These are phyloP conservation scores for Pseudanteris insignis DNA, from an alignment of 2,888 invertebrate genomes.

Conservation along the genomic window DNA sequence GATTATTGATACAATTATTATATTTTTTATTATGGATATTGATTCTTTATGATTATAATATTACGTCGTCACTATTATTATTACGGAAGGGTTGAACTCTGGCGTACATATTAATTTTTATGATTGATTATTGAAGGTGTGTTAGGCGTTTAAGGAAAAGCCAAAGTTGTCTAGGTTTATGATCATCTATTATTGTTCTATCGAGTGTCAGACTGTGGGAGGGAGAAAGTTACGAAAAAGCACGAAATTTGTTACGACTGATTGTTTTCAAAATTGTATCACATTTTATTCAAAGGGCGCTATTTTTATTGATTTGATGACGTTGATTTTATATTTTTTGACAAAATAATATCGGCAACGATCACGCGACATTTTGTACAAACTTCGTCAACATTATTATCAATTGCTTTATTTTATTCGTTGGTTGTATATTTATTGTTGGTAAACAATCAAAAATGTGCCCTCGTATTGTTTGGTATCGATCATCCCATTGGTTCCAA, in stretches of 20 bases:
- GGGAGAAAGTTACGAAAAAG: slow-evolving; percentile 11
- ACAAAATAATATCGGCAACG: slow-evolving; percentile 26
- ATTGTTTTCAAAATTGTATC: slow-evolving; percentile 31
- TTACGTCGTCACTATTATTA: slow-evolving; percentile 41
- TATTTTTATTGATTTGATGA: slow-evolving; percentile 30
- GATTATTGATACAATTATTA: slow-evolving; percentile 53
- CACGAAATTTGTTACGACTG: slow-evolving; percentile 28
- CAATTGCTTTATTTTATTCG: slow-evolving; percentile 52
- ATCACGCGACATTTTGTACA: slow-evolving; percentile 45
- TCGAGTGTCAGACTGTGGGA: slow-evolving; percentile 47
- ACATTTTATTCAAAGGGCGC: slow-evolving; percentile 9
- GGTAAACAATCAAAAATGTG: slow-evolving; percentile 30
- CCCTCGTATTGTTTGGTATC: slow-evolving; percentile 55
- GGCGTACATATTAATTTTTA: slow-evolving; percentile 45
- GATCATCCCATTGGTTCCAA: slow-evolving; percentile 53
- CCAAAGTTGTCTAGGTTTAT: slow-evolving; percentile 67
- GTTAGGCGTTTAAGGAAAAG: slow-evolving; percentile 63
- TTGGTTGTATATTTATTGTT: slow-evolving; percentile 60
- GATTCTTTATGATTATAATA: slow-evolving; percentile 49
- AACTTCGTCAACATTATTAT: slow-evolving; percentile 45
- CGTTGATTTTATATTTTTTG: slow-evolving; percentile 57
- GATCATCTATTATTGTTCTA: slow-evolving; percentile 52
- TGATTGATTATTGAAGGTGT: slow-evolving; percentile 42
- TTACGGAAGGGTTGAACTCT: slow-evolving; percentile 47
- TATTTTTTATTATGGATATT: slow-evolving; percentile 51